A percentile compares a stretch with the other conserved stretches of the same genome.
These are phyloP conservation scores for Takifugu bimaculatus DNA, from an alignment of 2,113 vertebrate species.

Conservation along the genomic window DNA sequence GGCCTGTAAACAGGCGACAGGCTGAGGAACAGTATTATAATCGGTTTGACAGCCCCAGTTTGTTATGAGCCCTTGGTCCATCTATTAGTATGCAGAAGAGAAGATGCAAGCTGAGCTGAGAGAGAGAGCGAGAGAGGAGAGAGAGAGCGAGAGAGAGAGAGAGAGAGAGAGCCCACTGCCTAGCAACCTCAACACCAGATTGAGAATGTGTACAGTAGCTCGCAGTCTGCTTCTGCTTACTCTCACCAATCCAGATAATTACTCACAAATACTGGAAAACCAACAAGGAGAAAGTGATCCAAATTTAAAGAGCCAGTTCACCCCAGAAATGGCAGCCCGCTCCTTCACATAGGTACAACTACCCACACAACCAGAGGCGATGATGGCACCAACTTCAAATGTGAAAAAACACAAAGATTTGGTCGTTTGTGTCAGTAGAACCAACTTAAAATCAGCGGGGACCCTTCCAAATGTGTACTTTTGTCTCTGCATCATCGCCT, in stretches of 20 bases:
- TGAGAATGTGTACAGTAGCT: constrained; percentile 64
- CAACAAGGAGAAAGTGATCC: constrained; percentile 2
- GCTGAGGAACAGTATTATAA: constrained; percentile 44
- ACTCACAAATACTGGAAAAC: constrained; percentile 32
- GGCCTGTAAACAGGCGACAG: constrained; percentile 8
- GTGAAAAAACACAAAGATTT: too few relatives aligned
- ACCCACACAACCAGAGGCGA: too few relatives aligned
- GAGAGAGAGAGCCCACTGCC: constrained; percentile 41
- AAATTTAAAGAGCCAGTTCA: constrained; percentile 1
- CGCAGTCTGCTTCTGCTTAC: constrained; percentile 42
- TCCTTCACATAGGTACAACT: too few relatives aligned
- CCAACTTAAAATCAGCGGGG: too few relatives aligned
- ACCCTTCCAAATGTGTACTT: too few relatives aligned
- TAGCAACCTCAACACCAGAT: constrained; percentile 61
- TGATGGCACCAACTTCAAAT: too few relatives aligned
- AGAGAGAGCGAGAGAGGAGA: constrained; percentile 36
- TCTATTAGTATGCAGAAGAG: constrained; percentile 71
- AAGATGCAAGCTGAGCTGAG: constrained; percentile 27
- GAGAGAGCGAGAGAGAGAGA: constrained; percentile 9
- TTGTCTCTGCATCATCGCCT: too few relatives aligned
- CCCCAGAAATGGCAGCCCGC: too few relatives aligned
- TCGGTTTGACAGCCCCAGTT: constrained; percentile 44
- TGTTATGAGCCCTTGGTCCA: constrained; percentile 44
- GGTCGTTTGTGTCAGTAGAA: too few relatives aligned
- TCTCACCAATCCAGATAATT: constrained; percentile 39